Base-by-base conservation (phyloP, 2,113 vertebrate genomes). In the Oceanites oceanicus region DNA sequence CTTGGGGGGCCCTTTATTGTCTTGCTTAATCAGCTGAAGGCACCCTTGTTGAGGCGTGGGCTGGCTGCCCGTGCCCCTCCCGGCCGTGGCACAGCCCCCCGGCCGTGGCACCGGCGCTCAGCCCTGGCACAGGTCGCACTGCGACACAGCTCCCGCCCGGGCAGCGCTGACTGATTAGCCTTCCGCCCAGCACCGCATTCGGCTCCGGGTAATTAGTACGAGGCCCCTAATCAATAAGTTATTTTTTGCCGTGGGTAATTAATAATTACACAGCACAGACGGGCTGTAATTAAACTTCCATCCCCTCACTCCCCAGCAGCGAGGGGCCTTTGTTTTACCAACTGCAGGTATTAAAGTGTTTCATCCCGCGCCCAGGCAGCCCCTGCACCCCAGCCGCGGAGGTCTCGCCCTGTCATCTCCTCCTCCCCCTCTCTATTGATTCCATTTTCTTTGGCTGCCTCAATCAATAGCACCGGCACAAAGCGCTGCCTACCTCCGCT, bases 231-330 rank as follows among this genome's bases (percentile, higher is more conserved):
- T 98, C 98, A 96, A 98, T 98, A 98, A 97, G 97, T 98, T 98
- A 98, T 98, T 98, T 98, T 98, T 98, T 97, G 97, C 98, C 68
- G 15, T 77, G 94, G 93, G 97, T 98, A 98, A 98, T 98, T 98
- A 98, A 98, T 98, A 98, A 98, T 98, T 97, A 98, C 93, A 94
- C 95, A 96, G 96, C 96, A 29, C 96, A 97, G 96, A 94, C 92
- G 79, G 96, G 90, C 92, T 96, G 97, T 98, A 98, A 98, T 98
- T 98, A 98, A 98, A 97, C 97, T 97, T 96, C 95, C 97, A 88
- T 94, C 96, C 94, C 29, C 58, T 63, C 94, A 96, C 95, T 93
- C 89, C 63, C 5, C 18, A 6, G 91, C 83, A 86, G 59, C 49
- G 25, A 90, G 25, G 85, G 94, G 82, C 88, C 93, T 91, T 97